A percentile compares a stretch with the other conserved stretches of the same genome.
Conservation (phyloP, 2,888 invertebrate species). For the Seira musarum region DNA sequence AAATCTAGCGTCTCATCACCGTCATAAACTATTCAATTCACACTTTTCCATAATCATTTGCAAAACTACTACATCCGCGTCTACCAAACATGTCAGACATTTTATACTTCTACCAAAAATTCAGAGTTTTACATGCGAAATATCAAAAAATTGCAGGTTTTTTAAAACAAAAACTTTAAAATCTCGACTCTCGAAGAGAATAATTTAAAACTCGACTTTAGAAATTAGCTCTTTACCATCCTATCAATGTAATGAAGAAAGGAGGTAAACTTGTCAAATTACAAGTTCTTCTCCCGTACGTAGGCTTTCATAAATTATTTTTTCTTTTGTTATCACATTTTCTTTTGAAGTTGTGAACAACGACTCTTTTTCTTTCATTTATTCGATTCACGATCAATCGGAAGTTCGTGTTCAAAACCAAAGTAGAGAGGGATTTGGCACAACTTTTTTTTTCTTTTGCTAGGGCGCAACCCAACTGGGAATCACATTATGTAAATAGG, state of each 20-base stretch:
- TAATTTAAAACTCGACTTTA: too few species aligned
- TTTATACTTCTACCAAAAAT: too few species aligned
- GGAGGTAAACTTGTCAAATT: constrained; percentile 4
- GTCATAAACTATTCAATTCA: too few species aligned
- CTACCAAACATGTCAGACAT: too few species aligned
- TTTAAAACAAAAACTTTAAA: too few species aligned
- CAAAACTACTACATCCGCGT: too few species aligned
- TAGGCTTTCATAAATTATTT: background rate
- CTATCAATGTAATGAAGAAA: background rate
- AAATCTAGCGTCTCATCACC: too few species aligned
- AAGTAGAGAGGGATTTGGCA: background rate
- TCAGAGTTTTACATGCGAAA: too few species aligned
- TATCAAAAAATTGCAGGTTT: too few species aligned
- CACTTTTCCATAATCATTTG: too few species aligned
- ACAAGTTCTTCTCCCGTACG: background rate
- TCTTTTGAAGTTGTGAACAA: constrained; percentile 5
- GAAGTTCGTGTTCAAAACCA: background rate
- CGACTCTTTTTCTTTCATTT: constrained; percentile 12
- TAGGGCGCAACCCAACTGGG: background rate
- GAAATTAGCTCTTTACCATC: too few species aligned
- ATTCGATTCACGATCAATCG: constrained; percentile 14
- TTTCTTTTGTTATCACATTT: background rate
- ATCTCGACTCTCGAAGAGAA: too few species aligned
- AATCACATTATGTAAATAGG: constrained; percentile 11
- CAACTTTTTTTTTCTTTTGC: background rate